A percentile compares a stretch with the other conserved stretches of the same genome.
phyloP scores from a whole-genome alignment of 2,888 invertebrate species.

The Osmoderma eremita region DNA sequence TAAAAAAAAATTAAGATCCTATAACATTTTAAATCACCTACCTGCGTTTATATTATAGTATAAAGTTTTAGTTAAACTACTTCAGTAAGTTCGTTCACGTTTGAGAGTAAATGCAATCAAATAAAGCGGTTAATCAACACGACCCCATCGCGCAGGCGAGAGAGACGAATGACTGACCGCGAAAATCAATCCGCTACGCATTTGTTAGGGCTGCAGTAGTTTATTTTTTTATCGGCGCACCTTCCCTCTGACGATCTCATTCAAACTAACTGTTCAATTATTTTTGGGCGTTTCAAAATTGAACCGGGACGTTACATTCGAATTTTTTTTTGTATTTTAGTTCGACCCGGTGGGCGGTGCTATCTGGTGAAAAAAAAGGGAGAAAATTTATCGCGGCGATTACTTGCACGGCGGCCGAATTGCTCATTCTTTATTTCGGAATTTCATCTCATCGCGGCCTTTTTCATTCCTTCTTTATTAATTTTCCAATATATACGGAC shows the following conservation, averaged over 20 bases:
- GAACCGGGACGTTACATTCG: conserved; percentile 11
- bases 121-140: conserved; percentile 56
- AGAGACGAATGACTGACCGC: conserved; percentile 59
- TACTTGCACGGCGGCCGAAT: conserved; percentile 27
- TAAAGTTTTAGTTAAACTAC: conserved; percentile 1
- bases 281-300: conserved; percentile 37
- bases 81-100: conserved; percentile 4
- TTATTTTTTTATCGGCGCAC: conserved; percentile 29
- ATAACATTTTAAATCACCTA: too few relatives aligned
- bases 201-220: conserved; percentile 52
- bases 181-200: conserved; percentile 58
- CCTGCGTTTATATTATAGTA: too few relatives aligned
- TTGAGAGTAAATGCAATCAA: conserved; percentile 52
- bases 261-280: conserved; percentile 37
- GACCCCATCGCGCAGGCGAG: conserved; percentile 52
- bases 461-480: conserved; percentile 35
- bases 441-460: conserved; percentile 28
- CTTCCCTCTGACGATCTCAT: conserved; percentile 34
- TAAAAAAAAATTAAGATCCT: too few relatives aligned
- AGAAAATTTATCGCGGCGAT: conserved; percentile 33
- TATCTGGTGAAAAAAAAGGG: conserved; percentile 19
- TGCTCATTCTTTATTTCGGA: conserved; percentile 35
- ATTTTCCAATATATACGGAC: conserved; percentile 30
- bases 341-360: conserved; percentile 9
- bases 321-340: conserved; percentile 4